Evolutionary conservation across 2,888 invertebrate genomes (phyloP), one percentile per base, ranked within the genome.

Genomic region (Scaptodrosophila latifasciaeformis): DNA sequence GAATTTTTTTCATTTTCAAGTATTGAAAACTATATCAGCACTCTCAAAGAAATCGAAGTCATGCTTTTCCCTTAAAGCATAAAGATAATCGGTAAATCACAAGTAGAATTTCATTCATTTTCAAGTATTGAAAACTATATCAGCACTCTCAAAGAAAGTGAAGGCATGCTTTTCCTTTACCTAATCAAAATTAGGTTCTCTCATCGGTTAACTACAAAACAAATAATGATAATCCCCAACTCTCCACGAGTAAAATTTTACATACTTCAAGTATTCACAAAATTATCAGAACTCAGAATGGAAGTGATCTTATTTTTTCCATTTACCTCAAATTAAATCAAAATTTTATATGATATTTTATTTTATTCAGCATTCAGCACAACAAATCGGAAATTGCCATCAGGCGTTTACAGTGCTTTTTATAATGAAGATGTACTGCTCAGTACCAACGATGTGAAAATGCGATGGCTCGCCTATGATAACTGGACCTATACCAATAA

Each of bases 381-480:
- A 9, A 9, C 29, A 0, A 56, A 67, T 2, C 55, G 83, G 19
- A 59, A 59, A 1, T 37, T 87, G 1, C 87, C 87, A 4, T 82
- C 85, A 0, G 86, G 87, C 1, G 79, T 87, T 29, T 87, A 84
- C 49, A 84, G 82, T 12, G 82, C 77, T 2, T 62, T 78, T 1
- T 63, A 76, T 13, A 67, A 69, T 0, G 81, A 81, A 27, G 53
- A 82, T 15, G 67, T 87, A 1, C 56, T 95, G 69, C 87, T 87
- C 53, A 89, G 91, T 10, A 91, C 89, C 77, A 96, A 96, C 83
- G 97, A 98, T 86, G 88, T 92, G 0, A 86, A 89, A 27, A 91
- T 93, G 59, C 89, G 93, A 74, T 97, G 96, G 96, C 90, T 97
- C 19, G 91, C 93, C 1, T 88, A 91, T 67, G 91, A 91, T 40